These are phyloP conservation scores for Cottus gobio DNA, from an alignment of 2,113 vertebrate genomes.

Conservation along the genomic window DNA sequence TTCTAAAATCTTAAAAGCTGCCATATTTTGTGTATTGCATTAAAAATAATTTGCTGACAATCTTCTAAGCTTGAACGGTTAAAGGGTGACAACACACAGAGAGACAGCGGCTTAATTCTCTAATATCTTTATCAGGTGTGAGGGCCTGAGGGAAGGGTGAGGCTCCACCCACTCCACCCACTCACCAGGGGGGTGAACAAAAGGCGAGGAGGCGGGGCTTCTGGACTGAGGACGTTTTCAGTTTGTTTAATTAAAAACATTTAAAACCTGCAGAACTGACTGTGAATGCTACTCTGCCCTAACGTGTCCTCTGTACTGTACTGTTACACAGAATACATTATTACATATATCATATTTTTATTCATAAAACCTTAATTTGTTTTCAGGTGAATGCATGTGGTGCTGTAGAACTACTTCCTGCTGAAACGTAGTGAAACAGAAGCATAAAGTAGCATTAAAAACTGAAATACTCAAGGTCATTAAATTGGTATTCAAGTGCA, in stretches of 20 bases:
- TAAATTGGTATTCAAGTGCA: too few relatives aligned
- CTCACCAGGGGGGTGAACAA: too few relatives aligned
- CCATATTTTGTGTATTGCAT: background rate
- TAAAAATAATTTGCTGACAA: background rate
- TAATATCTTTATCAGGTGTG: background rate
- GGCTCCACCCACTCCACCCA: too few relatives aligned
- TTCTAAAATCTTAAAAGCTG: background rate
- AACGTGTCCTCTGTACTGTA: too few relatives aligned
- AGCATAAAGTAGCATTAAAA: background rate
- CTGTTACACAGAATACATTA: too few relatives aligned
- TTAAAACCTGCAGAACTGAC: too few relatives aligned
- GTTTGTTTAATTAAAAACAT: too few relatives aligned
- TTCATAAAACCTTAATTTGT: background rate
- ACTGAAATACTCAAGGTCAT: background rate
- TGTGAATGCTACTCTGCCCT: too few relatives aligned
- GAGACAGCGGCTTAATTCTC: background rate
- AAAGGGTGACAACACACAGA: background rate
- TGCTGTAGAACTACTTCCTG: too few relatives aligned
- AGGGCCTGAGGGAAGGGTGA: too few relatives aligned
- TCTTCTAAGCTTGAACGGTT: background rate
- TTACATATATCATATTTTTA: background rate
- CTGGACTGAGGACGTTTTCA: too few relatives aligned
- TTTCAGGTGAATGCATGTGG: background rate
- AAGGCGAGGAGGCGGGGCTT: too few relatives aligned
- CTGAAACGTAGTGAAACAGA: background rate